Conservation (phyloP, 2,113 vertebrate species). For the Turdus rufiventris region DNA sequence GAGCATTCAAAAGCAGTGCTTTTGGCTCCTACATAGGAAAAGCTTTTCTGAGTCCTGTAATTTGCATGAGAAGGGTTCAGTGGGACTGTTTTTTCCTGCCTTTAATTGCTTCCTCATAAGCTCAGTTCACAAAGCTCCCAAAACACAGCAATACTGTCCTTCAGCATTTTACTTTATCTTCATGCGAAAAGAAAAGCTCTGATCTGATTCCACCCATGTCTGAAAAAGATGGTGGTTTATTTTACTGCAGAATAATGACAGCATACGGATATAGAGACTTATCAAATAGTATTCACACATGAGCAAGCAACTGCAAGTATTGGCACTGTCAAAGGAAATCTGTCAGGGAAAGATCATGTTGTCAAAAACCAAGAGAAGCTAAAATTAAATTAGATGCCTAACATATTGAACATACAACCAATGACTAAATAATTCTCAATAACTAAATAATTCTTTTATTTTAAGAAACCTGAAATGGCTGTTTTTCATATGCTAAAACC, state of each 20-base stretch:
- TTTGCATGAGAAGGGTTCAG: background rate
- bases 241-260: background rate
- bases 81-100: conserved; percentile 37
- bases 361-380: background rate
- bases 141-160: background rate
- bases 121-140: background rate
- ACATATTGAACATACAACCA: background rate
- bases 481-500: background rate
- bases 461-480: background rate
- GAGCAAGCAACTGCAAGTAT: background rate
- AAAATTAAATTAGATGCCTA: background rate
- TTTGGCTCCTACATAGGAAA: conserved; percentile 2
- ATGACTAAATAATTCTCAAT: background rate
- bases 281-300: background rate
- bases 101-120: conserved; percentile 60
- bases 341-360: background rate
- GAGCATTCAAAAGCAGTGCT: background rate
- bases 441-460: background rate
- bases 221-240: conserved; percentile 13
- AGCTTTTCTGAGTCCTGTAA: background rate
- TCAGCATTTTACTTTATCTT: conserved; percentile 13
- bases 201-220: background rate
- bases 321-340: background rate
- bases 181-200: conserved; percentile 3
- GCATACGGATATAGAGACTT: background rate